A percentile compares a stretch with the other conserved stretches of the same genome.
These are phyloP conservation scores for Thalassarche chlororhynchos DNA, from an alignment of 2,113 vertebrate species.

Conservation along the genomic window DNA sequence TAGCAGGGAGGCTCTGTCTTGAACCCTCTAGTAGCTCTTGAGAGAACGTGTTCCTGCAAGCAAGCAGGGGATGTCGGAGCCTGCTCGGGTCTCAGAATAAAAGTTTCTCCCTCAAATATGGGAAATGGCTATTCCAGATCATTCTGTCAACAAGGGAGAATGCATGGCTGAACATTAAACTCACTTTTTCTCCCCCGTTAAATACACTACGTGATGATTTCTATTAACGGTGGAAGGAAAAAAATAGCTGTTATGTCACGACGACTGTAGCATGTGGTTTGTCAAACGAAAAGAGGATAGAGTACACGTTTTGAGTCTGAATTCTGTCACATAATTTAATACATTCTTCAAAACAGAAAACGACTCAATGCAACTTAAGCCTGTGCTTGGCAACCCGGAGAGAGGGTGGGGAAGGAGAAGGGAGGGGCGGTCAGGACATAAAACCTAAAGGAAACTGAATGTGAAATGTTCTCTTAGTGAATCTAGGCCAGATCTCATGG, in stretches of 20 bases:
- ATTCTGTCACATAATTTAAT: conserved; percentile 17
- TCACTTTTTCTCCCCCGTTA: not conserved
- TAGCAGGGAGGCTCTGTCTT: not conserved
- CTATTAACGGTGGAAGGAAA: not conserved
- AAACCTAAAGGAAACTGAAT: not conserved
- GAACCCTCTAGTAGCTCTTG: not conserved
- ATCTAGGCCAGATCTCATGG: not conserved
- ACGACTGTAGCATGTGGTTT: not conserved
- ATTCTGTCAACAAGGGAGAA: not conserved
- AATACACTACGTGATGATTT: not conserved
- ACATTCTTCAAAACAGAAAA: not conserved
- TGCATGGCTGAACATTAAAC: not conserved
- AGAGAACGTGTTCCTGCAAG: not conserved
- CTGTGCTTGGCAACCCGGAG: not conserved
- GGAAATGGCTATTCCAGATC: conserved; percentile 22
- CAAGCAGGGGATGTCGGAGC: not conserved
- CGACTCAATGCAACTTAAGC: not conserved
- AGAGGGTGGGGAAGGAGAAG: conserved; percentile 30
- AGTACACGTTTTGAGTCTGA: not conserved
- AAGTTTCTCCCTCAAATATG: not conserved
- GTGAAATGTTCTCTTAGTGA: not conserved
- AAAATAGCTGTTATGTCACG: not conserved
- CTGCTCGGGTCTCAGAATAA: not conserved
- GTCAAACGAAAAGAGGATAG: not conserved
- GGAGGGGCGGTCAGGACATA: not conserved